A percentile compares a stretch with the other conserved stretches of the same genome.
These are phyloP conservation scores for Mormyrus iriodes DNA, from an alignment of 2,113 vertebrate genomes.

Conservation along the genomic window DNA sequence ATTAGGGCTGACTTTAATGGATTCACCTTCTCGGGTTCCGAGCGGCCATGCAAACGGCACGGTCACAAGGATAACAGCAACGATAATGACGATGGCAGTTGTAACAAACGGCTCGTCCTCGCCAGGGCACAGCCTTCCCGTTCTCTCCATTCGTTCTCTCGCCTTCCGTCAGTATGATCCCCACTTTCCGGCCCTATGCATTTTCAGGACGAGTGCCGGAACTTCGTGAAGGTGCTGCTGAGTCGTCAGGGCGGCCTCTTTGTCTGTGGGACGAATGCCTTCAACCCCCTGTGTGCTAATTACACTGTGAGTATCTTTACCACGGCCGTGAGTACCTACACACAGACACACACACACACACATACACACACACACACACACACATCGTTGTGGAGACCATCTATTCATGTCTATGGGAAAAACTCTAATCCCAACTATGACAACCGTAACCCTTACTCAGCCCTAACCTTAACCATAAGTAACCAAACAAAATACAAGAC, in stretches of 20 bases:
- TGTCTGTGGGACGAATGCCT: slow-evolving; percentile 90
- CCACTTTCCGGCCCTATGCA: slow-evolving; percentile 7
- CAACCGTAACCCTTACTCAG: not conserved
- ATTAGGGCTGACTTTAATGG: not conserved
- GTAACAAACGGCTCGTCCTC: too few relatives aligned
- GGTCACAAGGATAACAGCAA: not conserved
- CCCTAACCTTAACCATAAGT: not conserved
- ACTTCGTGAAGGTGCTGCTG: slow-evolving; percentile 91
- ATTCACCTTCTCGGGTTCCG: not conserved
- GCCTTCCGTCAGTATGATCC: not conserved
- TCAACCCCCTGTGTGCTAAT: slow-evolving; percentile 90
- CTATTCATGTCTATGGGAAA: not conserved
- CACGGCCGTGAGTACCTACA: not conserved
- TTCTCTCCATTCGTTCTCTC: not conserved
- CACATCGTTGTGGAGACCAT: not conserved
- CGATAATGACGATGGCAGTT: too few relatives aligned
- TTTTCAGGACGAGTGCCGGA: slow-evolving; percentile 84
- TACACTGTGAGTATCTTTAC: slow-evolving; percentile 76
- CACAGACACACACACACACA: not conserved
- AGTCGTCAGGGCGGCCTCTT: slow-evolving; percentile 76
- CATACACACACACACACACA: not conserved
- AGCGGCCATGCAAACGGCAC: not conserved
- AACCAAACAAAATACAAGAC: not conserved
- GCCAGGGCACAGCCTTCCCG: not conserved
- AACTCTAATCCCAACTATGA: not conserved